Evolutionary conservation across 1,140 invertebrate species (phyloP), one percentile per base, ranked within the genome.

Genomic region (Zaprionus taronus): DNA sequence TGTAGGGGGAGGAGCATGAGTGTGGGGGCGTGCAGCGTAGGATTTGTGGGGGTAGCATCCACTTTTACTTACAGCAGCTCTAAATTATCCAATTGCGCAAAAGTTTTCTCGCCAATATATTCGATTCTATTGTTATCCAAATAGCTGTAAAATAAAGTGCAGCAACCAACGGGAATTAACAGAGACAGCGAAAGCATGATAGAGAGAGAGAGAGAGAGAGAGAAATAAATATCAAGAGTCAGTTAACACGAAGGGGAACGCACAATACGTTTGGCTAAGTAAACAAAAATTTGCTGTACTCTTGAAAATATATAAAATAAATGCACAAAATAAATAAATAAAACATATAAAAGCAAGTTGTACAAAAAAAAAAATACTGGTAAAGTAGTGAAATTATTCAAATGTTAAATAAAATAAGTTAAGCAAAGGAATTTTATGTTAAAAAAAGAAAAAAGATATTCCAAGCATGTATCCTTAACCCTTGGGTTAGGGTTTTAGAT

Each of bases 41-140:
- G 31, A 9, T 31, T 3, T 15, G 11, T 38, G 17, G 28, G 38
- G 36, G n/a, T 28, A 69, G 24, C n/a, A 22, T 60, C 53, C 53
- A 34, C 49, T 73, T 73, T 71, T 77, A 93, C 94, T 93, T 93
- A 94, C 94, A 94, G 81, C 70, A 93, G 92, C 73, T 91, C 83
- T 65, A 94, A 85, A 80, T 91, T 81, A 41, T 92, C 84, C 72
- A 94, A 83, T 70, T 87, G 76, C 34, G 73, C 69, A 87, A 94
- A 94, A 65, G 93, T 93, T 75, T 93, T 79, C 58, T 93, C 76
- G 47, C 90, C 91, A 74, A 94, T 92, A 47, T 77, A 90, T 72
- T 93, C 80, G 60, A 94, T 93, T 41, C 76, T 72, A 91, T 94
- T 94, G 60, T 92, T 76, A 74, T 93, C 92, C 73, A 94, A 86